Evolutionary conservation across 2,797 vertebrate genomes (phyloP).

Genomic region (Lates japonicus): DNA sequence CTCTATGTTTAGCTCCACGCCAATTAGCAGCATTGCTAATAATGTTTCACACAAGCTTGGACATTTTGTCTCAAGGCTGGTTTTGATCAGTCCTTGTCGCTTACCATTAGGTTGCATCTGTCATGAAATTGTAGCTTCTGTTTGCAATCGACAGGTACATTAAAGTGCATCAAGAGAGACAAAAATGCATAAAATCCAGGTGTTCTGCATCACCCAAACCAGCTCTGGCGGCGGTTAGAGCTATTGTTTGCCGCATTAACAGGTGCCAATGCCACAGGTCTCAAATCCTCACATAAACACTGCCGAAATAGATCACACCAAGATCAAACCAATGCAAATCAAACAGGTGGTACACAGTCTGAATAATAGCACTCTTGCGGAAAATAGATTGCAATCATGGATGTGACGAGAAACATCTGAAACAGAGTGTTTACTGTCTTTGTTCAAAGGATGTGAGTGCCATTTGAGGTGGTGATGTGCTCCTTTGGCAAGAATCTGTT

Average conservation of each 20-base stretch:
- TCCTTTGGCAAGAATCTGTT: background rate
- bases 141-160: background rate
- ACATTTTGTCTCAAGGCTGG: slow-evolving; percentile 3
- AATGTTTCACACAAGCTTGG: slow-evolving; percentile 26
- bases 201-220: background rate
- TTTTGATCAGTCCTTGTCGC: slow-evolving; percentile 9
- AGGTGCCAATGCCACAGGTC: slow-evolving; percentile 29
- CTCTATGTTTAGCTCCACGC: slow-evolving; percentile 39
- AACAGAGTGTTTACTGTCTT: slow-evolving; percentile 11
- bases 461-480: slow-evolving; percentile 19
- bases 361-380: slow-evolving; percentile 15
- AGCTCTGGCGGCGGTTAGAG: slow-evolving; percentile 1
- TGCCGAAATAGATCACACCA: slow-evolving; percentile 34
- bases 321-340: slow-evolving; percentile 53
- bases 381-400: slow-evolving; percentile 29
- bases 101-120: background rate
- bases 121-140: slow-evolving; percentile 5
- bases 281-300: slow-evolving; percentile 25
- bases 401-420: slow-evolving; percentile 38
- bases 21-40: slow-evolving; percentile 54
- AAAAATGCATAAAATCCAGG: slow-evolving; percentile 3
- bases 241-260: slow-evolving; percentile 20
- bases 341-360: slow-evolving; percentile 49
- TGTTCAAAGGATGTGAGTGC: slow-evolving; percentile 12
- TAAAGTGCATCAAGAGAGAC: background rate